Evolutionary conservation across 2,888 invertebrate species (phyloP).

Genomic region (Callyntrura sp.): DNA sequence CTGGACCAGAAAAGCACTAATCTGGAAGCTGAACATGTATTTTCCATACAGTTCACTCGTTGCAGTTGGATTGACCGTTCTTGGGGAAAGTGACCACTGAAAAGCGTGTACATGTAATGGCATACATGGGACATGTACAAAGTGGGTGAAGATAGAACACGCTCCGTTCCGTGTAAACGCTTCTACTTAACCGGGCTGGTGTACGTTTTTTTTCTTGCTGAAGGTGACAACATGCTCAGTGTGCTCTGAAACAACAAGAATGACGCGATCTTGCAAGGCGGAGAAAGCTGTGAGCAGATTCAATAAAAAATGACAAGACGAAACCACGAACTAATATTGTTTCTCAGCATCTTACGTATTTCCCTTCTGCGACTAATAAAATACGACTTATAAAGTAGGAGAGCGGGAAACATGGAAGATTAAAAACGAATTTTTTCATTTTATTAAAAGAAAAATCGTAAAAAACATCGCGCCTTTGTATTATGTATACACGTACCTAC

Average conservation of each 20-base stretch:
- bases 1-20: conserved; percentile 35
- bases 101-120: not conserved
- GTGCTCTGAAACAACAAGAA: not conserved
- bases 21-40: conserved; percentile 18
- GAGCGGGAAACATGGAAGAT: conserved; percentile 3
- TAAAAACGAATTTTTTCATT: conserved; percentile 48
- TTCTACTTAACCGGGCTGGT: not conserved
- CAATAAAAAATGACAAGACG: conserved; percentile 24
- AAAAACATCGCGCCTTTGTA: not conserved
- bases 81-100: conserved; percentile 27
- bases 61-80: not conserved
- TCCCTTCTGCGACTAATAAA: conserved; percentile 22
- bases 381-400: not conserved
- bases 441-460: conserved; percentile 27
- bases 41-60: not conserved
- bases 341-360: not conserved
- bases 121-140: not conserved
- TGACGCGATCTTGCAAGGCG: not conserved
- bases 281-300: not conserved
- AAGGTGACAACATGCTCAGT: conserved; percentile 19
- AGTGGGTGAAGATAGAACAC: conserved; percentile 38
- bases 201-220: not conserved
- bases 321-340: conserved; percentile 24
- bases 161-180: conserved; percentile 21
- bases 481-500: not conserved